Base-by-base conservation (phyloP, 2,888 invertebrate species). In the Neria commutata region DNA sequence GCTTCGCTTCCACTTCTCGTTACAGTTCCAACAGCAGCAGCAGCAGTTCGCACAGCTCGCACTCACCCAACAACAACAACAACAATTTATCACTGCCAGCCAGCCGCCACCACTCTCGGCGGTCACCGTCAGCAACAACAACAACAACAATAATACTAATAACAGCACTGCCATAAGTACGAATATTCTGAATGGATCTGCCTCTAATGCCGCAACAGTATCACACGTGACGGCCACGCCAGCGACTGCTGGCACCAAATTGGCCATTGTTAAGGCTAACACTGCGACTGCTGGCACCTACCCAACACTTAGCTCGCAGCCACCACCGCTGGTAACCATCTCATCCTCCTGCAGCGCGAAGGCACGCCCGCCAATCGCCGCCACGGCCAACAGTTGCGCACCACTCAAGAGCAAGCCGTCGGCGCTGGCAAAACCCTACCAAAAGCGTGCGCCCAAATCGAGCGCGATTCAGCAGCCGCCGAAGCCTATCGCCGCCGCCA, bases 41-140 rank as follows among this genome's bases (percentile, higher is more conserved):
- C 70, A 69, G 2, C 69, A 69, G 3, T 68, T 63, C 3, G 62
- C 65, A 1, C 69, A 67, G 6, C 67, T 63, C 6, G 61, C 65
- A 17, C 64, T 61, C 0, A 66, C 60, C 1, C 67, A 67, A 11
- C 67, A 63, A 14, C 46, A 55, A 19, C 56, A 62, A n/a, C 62
- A 64, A 16, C 72, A 75, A 61, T 67, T 71, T 48, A 71, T 75
- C 60, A 73, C 76, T 62, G 73, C 74, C 65, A 71, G 70, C 10
- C 77, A 77, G 52, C 77, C 77, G 37, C 78, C 78, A 47, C 78
- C 78, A 8, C 24, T 77, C 24, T 73, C 77, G 17, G 73, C 69
- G 17, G 69, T 71, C 23, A 62, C 75, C 24, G 54, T 16, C 59
- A 53, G 23, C 58, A 58, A 59, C 47, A 45, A 47, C 17, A 54